phyloP scores from a whole-genome alignment of 2,888 invertebrate genomes.

The Zaprionus lineosus region DNA sequence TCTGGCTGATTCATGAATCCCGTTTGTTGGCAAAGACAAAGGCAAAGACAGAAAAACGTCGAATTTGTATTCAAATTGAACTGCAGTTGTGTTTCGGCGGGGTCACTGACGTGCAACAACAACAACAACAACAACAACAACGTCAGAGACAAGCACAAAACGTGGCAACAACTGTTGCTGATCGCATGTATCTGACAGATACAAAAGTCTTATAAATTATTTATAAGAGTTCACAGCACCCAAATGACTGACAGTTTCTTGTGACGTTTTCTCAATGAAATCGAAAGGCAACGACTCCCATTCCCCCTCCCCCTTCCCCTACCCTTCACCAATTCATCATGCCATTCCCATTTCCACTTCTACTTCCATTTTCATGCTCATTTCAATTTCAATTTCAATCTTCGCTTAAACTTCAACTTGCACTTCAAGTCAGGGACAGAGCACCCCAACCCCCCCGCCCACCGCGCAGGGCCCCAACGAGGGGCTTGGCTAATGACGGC shows the following conservation, averaged over 20 bases:
- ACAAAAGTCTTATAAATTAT: constrained; percentile 65
- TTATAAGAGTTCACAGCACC: constrained; percentile 45
- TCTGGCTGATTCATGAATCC: constrained; percentile 57
- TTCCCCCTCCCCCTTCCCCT: too few relatives aligned
- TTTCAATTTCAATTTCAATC: constrained; percentile 30
- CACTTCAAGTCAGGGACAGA: constrained; percentile 49
- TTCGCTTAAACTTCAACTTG: constrained; percentile 48
- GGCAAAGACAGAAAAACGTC: constrained; percentile 38
- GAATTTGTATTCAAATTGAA: constrained; percentile 62
- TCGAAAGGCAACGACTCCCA: constrained; percentile 20
- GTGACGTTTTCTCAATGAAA: constrained; percentile 51
- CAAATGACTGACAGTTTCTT: constrained; percentile 8
- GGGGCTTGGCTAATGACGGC: constrained; percentile 57
- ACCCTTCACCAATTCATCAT: too few relatives aligned
- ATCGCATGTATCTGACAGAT: constrained; percentile 63
- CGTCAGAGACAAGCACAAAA: too few relatives aligned
- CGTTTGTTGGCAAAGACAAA: constrained; percentile 24
- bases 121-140: constrained; percentile 18
- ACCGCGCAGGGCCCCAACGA: constrained; percentile 7
- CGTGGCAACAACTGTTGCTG: constrained; percentile 35
- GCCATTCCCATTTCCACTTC: too few relatives aligned
- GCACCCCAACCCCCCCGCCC: not conserved
- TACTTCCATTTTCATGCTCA: too few relatives aligned
- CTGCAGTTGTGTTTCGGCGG: constrained; percentile 27
- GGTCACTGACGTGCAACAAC: constrained; percentile 60